Conservation (phyloP, 2,113 vertebrate species). For the Brienomyrus longianalis region DNA sequence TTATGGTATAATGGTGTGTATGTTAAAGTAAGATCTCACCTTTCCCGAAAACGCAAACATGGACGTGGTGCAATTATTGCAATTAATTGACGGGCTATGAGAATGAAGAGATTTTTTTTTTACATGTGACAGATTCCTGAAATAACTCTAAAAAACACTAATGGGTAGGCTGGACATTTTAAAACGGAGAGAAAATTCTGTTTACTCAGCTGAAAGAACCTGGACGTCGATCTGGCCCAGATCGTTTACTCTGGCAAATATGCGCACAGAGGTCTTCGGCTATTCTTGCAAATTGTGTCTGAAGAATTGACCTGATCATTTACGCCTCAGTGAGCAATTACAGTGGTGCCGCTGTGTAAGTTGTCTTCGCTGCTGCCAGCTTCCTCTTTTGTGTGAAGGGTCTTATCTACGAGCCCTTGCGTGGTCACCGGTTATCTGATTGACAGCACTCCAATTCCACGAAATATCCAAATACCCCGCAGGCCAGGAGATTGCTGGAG, state of each 20-base stretch:
- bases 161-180: background rate
- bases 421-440: conserved; percentile 60
- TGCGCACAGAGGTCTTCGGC: conserved; percentile 36
- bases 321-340: conserved; percentile 46
- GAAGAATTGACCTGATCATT: conserved; percentile 48
- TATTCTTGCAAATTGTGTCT: conserved; percentile 13
- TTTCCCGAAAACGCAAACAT: background rate
- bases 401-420: conserved; percentile 50
- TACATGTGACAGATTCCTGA: background rate
- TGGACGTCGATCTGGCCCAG: conserved; percentile 29
- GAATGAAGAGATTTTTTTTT: background rate
- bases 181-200: background rate
- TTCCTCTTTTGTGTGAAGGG: conserved; percentile 51
- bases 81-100: background rate
- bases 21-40: background rate
- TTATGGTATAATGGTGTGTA: background rate
- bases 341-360: conserved; percentile 42
- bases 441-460: conserved; percentile 55
- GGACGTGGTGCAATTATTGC: background rate
- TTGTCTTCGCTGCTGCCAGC: conserved; percentile 37
- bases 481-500: conserved; percentile 43
- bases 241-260: conserved; percentile 30
- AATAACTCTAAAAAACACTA: background rate
- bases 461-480: conserved; percentile 52
- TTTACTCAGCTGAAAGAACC: background rate